Evolutionary conservation across 2,888 invertebrate genomes (phyloP), one percentile per base, ranked within the genome.

Genomic region (Erpobdella octoculata): DNA sequence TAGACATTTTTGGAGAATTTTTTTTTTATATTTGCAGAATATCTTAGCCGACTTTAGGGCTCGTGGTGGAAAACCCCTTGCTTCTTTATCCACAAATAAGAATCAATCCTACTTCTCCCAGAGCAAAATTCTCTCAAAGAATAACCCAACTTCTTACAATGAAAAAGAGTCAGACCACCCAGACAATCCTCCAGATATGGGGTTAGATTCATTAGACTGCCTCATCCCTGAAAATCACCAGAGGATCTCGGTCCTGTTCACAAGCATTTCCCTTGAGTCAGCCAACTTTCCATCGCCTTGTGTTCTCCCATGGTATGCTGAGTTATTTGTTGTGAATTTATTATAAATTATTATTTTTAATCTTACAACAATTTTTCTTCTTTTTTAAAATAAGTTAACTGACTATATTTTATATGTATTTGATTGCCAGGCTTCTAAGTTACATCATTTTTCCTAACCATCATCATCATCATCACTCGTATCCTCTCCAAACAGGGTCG

Each of bases 1-100:
- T 53, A 25, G 3, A 18, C 4, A 53, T 28, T 28, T 41, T 9
- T 12, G 41, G 18, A 18, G 9, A 41, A 1, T 28, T 6, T 59
- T 59, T 41, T 21, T 46, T 66, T 28, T 31, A 33, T 53, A n/a
- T n/a, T 21, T 68, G 71, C 89, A 90, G 82, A 87, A 88, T 0
- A 80, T 90, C 71, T 83, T 95, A 12, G 91, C 95, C 0, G 88
- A 91, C 83, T 96, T 90, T 83, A 86, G 96, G 41, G 92, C 96
- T 0, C 87, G 89, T 74, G 95, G 95, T 0, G 89, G 91, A 15
- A 85, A 89, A 5, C 28, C 53, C 53, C 18, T 53, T 8, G 9
- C n/a, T 28, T n/a, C n/a, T n/a, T n/a, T n/a, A n/a, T n/a, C n/a
- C n/a, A n/a, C n/a, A n/a, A n/a, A n/a, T n/a, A 9, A 28, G n/a